Conservation (phyloP, 2,797 vertebrate species). For the Sus cebifrons region DNA sequence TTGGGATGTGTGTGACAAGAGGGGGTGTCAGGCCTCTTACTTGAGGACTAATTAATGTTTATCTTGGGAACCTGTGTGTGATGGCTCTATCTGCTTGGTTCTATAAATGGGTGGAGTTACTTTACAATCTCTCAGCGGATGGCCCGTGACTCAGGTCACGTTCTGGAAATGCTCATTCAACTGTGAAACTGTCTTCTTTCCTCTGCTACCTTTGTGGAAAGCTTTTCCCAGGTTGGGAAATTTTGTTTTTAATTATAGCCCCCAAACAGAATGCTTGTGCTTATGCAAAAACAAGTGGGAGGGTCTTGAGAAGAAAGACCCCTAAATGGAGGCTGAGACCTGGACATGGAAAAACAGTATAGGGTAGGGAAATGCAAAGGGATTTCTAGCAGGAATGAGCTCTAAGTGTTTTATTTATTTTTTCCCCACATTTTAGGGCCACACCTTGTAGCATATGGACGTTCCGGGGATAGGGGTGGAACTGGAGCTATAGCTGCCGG, state of each 20-base stretch:
- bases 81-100: not conserved
- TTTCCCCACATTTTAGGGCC: too few species aligned
- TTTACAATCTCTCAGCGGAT: not conserved
- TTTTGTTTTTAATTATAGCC: not conserved
- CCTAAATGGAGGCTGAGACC: not conserved
- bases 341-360: not conserved
- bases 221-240: not conserved
- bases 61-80: not conserved
- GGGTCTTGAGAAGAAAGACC: not conserved
- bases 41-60: not conserved
- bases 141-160: not conserved
- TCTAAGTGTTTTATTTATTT: not conserved
- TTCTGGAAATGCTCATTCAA: not conserved
- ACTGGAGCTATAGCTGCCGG: too few species aligned
- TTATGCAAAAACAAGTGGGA: not conserved
- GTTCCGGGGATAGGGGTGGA: too few species aligned
- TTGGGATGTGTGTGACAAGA: not conserved
- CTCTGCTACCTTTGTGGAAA: not conserved
- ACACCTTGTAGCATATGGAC: too few species aligned
- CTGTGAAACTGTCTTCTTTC: not conserved
- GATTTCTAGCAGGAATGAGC: not conserved
- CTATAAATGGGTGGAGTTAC: not conserved
- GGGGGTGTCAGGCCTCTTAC: not conserved
- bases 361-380: not conserved
- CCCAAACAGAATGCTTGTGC: not conserved